Percentiles rank a stretch among this genome's conserved stretches.
These are phyloP conservation scores for Etheostoma spectabile DNA, from an alignment of 2,113 vertebrate genomes.

Conservation along the genomic window DNA sequence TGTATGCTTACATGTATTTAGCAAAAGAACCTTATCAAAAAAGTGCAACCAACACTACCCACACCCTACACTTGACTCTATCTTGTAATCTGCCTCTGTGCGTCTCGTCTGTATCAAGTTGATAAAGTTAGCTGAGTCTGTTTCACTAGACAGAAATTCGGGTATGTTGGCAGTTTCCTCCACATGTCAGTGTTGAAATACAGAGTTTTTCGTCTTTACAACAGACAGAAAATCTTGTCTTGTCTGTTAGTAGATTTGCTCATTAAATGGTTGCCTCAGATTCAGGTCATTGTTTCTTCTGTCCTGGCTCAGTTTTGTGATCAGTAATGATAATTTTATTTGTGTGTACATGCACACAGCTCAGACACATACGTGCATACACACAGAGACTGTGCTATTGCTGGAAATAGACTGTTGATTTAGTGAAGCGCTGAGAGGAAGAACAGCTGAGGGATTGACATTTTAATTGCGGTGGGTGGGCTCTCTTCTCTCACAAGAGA, in stretches of 20 bases:
- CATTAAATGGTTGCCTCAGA: constrained; percentile 56
- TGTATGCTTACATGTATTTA: not conserved
- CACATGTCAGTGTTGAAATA: constrained; percentile 26
- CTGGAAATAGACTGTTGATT: constrained; percentile 78
- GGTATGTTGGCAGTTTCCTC: constrained; percentile 16
- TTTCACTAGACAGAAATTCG: not conserved
- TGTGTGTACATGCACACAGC: constrained; percentile 28
- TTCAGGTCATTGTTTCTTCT: constrained; percentile 57
- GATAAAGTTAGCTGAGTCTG: constrained; percentile 45
- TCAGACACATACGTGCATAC: not conserved
- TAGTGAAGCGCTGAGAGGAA: constrained; percentile 67
- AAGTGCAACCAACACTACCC: constrained; percentile 25
- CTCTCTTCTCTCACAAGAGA: constrained; percentile 72
- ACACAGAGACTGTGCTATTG: constrained; percentile 22
- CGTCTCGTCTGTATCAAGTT: constrained; percentile 43
- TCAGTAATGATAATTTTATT: constrained; percentile 59
- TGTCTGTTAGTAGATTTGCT: constrained; percentile 39
- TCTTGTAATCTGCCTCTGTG: constrained; percentile 41
- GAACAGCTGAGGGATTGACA: constrained; percentile 71
- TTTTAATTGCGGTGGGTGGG: constrained; percentile 79
- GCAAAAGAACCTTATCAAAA: constrained; percentile 34
- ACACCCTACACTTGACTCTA: constrained; percentile 39
- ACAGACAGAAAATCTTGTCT: constrained; percentile 14
- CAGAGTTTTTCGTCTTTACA: constrained; percentile 6
- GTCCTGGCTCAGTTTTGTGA: constrained; percentile 50